Conservation (phyloP, 2,113 vertebrate species). For the Tachysurus vachellii region DNA sequence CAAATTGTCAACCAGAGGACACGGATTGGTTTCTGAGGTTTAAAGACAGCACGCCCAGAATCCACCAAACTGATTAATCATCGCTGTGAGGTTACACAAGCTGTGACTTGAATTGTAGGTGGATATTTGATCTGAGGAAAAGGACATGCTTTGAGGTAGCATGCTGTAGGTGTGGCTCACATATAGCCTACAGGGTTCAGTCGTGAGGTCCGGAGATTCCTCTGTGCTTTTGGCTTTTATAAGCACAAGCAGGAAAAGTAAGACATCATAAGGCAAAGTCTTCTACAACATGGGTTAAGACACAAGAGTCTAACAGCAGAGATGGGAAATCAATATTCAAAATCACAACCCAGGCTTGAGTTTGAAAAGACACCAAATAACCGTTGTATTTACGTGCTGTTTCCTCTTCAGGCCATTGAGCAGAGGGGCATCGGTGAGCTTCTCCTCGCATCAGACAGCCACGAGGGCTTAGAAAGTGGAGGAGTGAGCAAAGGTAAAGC, state of each 20-base stretch:
- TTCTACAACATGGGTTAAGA: neutral
- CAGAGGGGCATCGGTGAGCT: conserved; percentile 84
- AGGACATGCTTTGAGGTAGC: neutral
- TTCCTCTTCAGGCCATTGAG: conserved; percentile 75
- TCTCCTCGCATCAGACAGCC: conserved; percentile 83
- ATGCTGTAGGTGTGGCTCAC: neutral
- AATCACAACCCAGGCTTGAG: neutral
- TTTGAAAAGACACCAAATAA: neutral
- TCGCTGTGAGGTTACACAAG: neutral
- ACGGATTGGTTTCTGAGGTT: neutral
- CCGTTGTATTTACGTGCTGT: neutral
- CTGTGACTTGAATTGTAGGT: neutral
- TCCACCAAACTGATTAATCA: neutral
- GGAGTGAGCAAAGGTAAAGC: conserved; percentile 81
- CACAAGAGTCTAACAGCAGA: neutral
- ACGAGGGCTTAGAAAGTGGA: conserved; percentile 73
- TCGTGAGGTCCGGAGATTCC: neutral
- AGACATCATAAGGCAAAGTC: neutral
- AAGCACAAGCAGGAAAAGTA: neutral
- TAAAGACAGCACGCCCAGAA: neutral
- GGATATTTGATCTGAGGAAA: neutral
- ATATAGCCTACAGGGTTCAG: neutral
- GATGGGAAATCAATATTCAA: neutral
- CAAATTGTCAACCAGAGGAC: neutral
- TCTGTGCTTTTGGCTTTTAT: too few species aligned